phyloP scores from a whole-genome alignment of 2,888 invertebrate species.

The Perdita meconis region DNA sequence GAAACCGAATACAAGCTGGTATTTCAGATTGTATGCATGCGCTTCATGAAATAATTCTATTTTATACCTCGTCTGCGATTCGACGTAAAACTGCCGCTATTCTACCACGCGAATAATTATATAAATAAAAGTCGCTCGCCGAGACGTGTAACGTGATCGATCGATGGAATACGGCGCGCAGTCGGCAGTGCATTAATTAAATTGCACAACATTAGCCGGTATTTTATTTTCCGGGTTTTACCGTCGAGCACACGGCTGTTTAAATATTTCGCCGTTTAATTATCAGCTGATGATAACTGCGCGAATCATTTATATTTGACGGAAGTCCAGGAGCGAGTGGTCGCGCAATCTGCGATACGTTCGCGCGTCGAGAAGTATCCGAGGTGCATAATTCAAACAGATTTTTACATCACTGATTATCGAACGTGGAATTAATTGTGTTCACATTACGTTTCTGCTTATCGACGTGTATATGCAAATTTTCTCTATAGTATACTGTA shows the following conservation, averaged over 20 bases:
- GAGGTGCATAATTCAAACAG: conserved; percentile 36
- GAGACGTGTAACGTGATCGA: too few relatives aligned
- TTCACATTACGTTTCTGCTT: conserved; percentile 19
- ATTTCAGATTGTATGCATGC: too few relatives aligned
- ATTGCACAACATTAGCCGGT: background rate
- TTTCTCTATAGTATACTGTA: background rate
- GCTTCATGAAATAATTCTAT: too few relatives aligned
- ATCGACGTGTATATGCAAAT: conserved; percentile 9
- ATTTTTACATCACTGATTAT: conserved; percentile 30
- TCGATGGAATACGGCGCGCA: too few relatives aligned
- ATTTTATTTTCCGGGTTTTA: conserved; percentile 1
- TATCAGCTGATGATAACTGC: conserved; percentile 27
- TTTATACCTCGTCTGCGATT: too few relatives aligned
- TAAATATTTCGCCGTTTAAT: conserved; percentile 31
- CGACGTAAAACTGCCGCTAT: too few relatives aligned
- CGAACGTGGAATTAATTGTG: conserved; percentile 30
- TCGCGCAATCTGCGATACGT: conserved; percentile 4
- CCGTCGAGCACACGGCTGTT: background rate
- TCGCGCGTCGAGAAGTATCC: conserved; percentile 11
- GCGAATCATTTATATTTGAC: conserved; percentile 18
- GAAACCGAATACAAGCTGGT: too few relatives aligned
- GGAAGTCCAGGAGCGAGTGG: background rate
- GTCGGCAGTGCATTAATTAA: background rate
- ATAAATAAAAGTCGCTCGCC: too few relatives aligned
- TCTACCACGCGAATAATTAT: too few relatives aligned